A percentile compares a stretch with the other conserved stretches of the same genome.
phyloP scores from a whole-genome alignment of 2,888 invertebrate species.

The Drosophila niveifrons region DNA sequence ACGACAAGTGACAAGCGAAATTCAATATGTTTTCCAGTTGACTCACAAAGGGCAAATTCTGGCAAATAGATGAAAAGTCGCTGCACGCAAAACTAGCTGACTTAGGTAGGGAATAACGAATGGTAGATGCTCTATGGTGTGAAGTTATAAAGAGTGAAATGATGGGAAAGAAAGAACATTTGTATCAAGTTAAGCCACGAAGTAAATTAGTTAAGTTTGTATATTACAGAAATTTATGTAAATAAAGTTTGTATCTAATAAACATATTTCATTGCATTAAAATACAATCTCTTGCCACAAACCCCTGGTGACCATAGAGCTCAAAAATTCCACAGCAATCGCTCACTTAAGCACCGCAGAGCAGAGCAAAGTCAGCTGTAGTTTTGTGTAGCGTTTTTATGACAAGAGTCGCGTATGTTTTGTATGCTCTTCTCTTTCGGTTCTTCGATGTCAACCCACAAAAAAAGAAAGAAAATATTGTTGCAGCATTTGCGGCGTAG shows the following conservation, averaged over 20 bases:
- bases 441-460: not conserved
- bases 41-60: conserved; percentile 26
- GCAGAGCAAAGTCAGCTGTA: not conserved
- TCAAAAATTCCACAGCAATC: not conserved
- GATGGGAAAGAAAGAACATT: not conserved
- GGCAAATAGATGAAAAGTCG: conserved; percentile 2
- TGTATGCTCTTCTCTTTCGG: not conserved
- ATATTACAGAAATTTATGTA: not conserved
- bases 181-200: too few species aligned
- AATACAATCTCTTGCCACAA: not conserved
- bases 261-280: not conserved
- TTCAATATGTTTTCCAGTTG: conserved; percentile 68
- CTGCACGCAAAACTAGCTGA: not conserved
- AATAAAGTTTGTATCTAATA: not conserved
- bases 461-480: conserved; percentile 22
- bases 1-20: conserved; percentile 55
- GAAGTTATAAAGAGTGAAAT: not conserved
- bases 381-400: conserved; percentile 5
- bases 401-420: conserved; percentile 4
- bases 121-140: not conserved
- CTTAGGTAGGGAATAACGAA: not conserved
- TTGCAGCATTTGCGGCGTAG: conserved; percentile 50
- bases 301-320: conserved; percentile 4
- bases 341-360: conserved; percentile 6
- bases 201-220: not conserved